Base-by-base conservation (phyloP, 1,140 invertebrate genomes). In the Drosophila kohkoa region DNA sequence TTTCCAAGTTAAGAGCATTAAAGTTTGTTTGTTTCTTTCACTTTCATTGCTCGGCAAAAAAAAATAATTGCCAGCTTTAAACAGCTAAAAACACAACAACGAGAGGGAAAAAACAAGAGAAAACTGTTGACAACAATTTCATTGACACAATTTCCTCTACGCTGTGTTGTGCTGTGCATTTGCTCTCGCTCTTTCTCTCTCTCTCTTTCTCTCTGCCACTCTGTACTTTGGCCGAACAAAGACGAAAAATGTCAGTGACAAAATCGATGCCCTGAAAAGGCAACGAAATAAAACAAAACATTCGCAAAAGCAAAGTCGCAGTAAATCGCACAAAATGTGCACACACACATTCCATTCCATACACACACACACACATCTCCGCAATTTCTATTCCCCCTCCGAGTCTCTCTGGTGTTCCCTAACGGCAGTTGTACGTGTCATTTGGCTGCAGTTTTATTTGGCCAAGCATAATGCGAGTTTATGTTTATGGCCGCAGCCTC, bases 401-500 rank as follows among this genome's bases (percentile, higher is more conserved):
- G 1, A 10, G 3, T 7, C 11, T 5, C 1, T n/a, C 13, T 32
- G 8, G 3, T 41, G 30, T 15, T 35, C 58, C 41, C 43, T 30
- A 51, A 59, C 65, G 75, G 65, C 79, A 82, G 69, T 79, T 83
- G 82, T 88, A 88, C 82, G 82, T 87, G 83, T 88, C 82, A 88
- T 87, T 87, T 88, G 83, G 83, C 76, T 87, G 82, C 83, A 83
- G 77, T 80, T 87, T 87, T 87, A 87, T 87, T 88, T 88, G 77
- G 72, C 72, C 46, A 64, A 77, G 60, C 83, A 87, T 88, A 82
- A 87, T 88, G 80, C 72, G 79, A 80, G 77, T 87, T 88, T 88
- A 87, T 88, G 83, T 88, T 88, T 86, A 86, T 86, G 75, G 75
- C 66, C 64, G 64, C 45, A 7, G 35, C 35, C 62, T 10, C 35